Base-by-base conservation (phyloP, 92 coral and sea anemone genomes). In the Parazoanthus swiftii region DNA sequence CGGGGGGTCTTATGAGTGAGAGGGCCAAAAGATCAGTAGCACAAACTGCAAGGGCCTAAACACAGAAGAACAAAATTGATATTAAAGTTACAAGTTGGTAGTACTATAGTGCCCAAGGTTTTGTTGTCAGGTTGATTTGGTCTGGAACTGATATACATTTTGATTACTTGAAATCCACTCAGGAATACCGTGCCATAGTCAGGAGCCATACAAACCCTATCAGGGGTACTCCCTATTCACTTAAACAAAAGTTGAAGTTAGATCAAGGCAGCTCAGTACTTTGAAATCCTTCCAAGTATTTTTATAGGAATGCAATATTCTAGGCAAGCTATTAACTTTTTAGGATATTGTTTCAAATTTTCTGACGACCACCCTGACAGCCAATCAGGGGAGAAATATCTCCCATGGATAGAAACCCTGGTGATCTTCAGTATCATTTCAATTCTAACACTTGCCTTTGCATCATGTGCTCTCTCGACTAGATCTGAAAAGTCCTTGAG, bases 21-120 rank as follows among this genome's bases (percentile, higher is more conserved):
- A 97, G 89, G 14, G 99, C 99, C 59, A 97, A 91, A 46, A 97
- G 98, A 90, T 97, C 99, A 86, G 99, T 97, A 11, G 98, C 97
- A 85, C 98, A 95, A 11, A 96, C 94, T 43, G 98, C 98, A 77
- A 97, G 92, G 43, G 99, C 99, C 99, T 96, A 79, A 29, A 73
- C 20, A 51, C 43, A 48, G 10, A 67, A n/a, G 21, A 15, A 39
- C 74, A 66, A 42, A 7, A 39, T 14, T 14, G 20, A 20, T 42
- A 29, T 29, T 29, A 46, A 6, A 14, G 11, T 38, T 6, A 43
- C 63, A 35, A 11, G 20, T 54, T 39, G 6, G 2, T 77, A 77
- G 33, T 25, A 21, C 56, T 11, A 29, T 29, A 29, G 33, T 29
- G 33, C 9, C 51, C 8, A 48, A 10, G 51, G 51, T 48, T 48